A percentile compares a stretch with the other conserved stretches of the same genome.
phyloP scores from a whole-genome alignment of 1,140 invertebrate genomes.

The Tyrophagus putrescentiae region DNA sequence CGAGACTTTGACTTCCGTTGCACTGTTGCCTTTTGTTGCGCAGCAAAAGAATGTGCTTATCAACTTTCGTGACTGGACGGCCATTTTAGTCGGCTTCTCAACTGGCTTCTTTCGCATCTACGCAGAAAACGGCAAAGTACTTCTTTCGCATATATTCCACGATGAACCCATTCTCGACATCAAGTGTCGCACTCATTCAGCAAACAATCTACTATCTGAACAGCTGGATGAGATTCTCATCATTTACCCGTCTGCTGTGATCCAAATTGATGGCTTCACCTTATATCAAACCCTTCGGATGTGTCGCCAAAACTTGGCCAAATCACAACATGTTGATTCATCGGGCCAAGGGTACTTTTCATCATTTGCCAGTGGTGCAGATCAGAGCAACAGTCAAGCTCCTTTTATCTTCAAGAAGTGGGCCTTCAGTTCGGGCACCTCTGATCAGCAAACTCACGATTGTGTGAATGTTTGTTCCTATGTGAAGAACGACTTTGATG shows the following conservation, averaged over 20 bases:
- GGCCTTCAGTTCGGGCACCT: conserved; percentile 57
- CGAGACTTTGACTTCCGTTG: conserved; percentile 42
- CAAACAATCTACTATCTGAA: conserved; percentile 35
- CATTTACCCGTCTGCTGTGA: conserved; percentile 55
- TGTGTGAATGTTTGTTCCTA: conserved; percentile 48
- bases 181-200: conserved; percentile 61
- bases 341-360: background rate
- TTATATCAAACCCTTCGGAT: conserved; percentile 63
- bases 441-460: conserved; percentile 46
- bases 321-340: conserved; percentile 9
- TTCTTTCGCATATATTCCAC: conserved; percentile 69
- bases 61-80: conserved; percentile 75
- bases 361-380: background rate
- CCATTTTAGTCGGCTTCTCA: conserved; percentile 67
- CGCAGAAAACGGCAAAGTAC: conserved; percentile 61
- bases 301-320: conserved; percentile 60
- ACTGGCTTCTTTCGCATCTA: conserved; percentile 73
- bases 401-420: conserved; percentile 62
- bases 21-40: conserved; percentile 48
- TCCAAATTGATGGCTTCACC: conserved; percentile 63
- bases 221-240: conserved; percentile 64
- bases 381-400: conserved; percentile 30
- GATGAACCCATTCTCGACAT: conserved; percentile 59
- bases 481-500: conserved; percentile 64
- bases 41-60: conserved; percentile 38